Evolutionary conservation across 2,797 vertebrate species (phyloP).

Genomic region (Molossus molossus): DNA sequence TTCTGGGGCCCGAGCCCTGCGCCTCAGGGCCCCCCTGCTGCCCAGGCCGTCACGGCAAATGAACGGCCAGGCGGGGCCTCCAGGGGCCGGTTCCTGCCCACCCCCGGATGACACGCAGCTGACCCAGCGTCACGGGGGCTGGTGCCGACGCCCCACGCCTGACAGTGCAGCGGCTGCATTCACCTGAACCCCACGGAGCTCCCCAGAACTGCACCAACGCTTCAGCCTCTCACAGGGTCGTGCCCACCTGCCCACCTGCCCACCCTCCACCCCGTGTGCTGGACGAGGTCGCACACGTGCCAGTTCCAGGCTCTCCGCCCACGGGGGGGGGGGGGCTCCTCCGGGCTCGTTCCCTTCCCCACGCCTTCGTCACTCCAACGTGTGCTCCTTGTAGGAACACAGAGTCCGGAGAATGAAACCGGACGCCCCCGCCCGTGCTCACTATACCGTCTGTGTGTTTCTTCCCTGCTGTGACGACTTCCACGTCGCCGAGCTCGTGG

Average conservation of each 20-base stretch:
- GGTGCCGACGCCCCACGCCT: too few species aligned
- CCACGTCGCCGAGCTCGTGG: fast-evolving
- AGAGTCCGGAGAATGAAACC: not conserved
- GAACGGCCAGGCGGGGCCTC: fast-evolving
- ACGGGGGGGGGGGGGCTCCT: fast-evolving
- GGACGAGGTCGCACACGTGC: fast-evolving
- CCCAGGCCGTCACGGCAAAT: not conserved
- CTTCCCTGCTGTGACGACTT: not conserved
- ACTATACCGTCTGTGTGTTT: fast-evolving
- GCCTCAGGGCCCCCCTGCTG: too few species aligned
- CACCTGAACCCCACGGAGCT: too few species aligned
- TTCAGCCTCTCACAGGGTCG: too few species aligned
- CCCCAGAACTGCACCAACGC: too few species aligned
- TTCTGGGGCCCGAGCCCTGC: not conserved
- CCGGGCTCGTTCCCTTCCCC: not conserved
- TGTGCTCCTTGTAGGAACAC: not conserved
- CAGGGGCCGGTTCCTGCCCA: fast-evolving
- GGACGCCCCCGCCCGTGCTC: not conserved
- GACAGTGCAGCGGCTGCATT: too few species aligned
- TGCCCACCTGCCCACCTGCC: too few species aligned
- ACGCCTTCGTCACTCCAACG: not conserved
- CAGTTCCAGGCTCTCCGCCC: too few species aligned
- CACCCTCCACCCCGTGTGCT: not conserved
- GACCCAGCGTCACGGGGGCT: too few species aligned
- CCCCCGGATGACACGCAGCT: too few species aligned